Conservation (phyloP, 2,113 vertebrate species). For the Tetrax tetrax region DNA sequence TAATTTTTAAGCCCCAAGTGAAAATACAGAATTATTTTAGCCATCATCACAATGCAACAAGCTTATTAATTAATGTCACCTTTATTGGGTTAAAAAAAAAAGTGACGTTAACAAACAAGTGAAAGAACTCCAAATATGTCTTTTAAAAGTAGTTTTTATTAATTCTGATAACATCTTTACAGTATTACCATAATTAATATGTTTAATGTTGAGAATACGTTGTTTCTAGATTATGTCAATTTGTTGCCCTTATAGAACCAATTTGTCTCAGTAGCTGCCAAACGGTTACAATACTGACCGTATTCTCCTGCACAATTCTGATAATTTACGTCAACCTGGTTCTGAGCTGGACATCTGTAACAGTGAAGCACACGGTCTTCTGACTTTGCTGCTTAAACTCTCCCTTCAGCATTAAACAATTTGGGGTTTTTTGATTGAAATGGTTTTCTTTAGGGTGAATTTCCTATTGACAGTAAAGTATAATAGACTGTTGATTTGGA, state of each 20-base stretch:
- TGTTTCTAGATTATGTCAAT: not conserved
- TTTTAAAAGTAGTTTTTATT: not conserved
- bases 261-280: not conserved
- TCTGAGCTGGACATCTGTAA: not conserved
- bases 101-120: not conserved
- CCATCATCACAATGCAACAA: not conserved
- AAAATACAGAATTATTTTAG: not conserved
- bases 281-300: not conserved
- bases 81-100: not conserved
- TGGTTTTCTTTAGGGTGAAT: not conserved
- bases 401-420: not conserved
- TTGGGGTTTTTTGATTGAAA: not conserved
- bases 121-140: not conserved
- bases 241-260: not conserved
- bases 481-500: not conserved
- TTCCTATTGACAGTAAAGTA: not conserved
- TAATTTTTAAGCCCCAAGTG: not conserved
- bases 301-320: not conserved
- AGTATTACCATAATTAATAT: not conserved
- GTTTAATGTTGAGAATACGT: not conserved
- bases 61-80: not conserved
- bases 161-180: not conserved
- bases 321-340: not conserved
- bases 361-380: not conserved
- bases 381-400: not conserved